Evolutionary conservation across 2,888 invertebrate species (phyloP).

Genomic region (Ornithoptera priamus): DNA sequence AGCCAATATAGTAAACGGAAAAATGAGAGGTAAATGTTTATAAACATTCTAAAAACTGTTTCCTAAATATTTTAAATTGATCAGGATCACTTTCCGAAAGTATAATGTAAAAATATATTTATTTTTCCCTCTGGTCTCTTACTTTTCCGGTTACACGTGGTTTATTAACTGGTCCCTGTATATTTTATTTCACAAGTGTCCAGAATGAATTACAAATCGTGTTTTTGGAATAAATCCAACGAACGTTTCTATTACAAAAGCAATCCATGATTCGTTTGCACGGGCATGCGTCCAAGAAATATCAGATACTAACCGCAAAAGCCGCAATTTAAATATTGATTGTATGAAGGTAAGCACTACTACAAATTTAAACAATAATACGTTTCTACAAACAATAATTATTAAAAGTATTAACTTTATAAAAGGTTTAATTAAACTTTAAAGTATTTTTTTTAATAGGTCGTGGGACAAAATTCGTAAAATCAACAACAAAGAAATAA

Average conservation of each 20-base stretch:
- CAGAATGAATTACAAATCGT: constrained; percentile 13
- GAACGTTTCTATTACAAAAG: constrained; percentile 16
- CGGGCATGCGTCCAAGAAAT: constrained; percentile 14
- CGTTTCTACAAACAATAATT: not conserved
- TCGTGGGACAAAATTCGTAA: too few relatives aligned
- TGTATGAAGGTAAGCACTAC: not conserved
- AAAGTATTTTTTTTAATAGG: too few relatives aligned
- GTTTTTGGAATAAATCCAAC: constrained; percentile 14
- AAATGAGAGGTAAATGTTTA: too few relatives aligned
- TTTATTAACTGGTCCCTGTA: not conserved
- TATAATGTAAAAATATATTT: not conserved
- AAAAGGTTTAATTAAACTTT: too few relatives aligned
- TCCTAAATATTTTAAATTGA: not conserved
- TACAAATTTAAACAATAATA: not conserved
- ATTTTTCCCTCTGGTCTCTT: not conserved
- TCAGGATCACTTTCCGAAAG: not conserved
- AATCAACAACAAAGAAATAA: too few relatives aligned
- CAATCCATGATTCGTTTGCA: constrained; percentile 16
- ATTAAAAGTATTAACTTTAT: too few relatives aligned
- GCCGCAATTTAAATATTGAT: constrained; percentile 10
- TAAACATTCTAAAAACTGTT: too few relatives aligned
- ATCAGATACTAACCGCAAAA: constrained; percentile 20
- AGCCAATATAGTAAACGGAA: too few relatives aligned
- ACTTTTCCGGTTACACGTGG: not conserved
- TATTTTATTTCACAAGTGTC: constrained; percentile 6